phyloP scores from a whole-genome alignment of 2,888 invertebrate genomes.

The Epistrophe eligans region DNA sequence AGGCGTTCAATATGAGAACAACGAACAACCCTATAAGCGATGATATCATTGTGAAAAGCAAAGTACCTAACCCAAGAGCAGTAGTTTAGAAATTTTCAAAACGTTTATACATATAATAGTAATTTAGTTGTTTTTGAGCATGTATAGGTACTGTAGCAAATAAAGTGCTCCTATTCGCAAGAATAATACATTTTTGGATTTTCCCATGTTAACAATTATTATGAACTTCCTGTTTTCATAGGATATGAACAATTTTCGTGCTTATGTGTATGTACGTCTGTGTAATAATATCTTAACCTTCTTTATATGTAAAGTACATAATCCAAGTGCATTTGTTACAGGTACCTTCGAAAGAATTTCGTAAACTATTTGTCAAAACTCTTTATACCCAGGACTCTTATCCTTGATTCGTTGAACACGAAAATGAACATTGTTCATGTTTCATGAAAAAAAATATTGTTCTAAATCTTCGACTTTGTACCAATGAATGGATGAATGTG shows the following conservation, averaged over 20 bases:
- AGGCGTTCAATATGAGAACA: slow-evolving; percentile 53
- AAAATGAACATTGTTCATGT: slow-evolving; percentile 43
- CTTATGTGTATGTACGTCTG: background rate
- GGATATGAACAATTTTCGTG: slow-evolving; percentile 5
- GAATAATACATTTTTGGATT: slow-evolving; percentile 30
- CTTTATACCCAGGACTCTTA: slow-evolving; percentile 17
- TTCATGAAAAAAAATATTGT: slow-evolving; percentile 10
- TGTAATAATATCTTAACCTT: slow-evolving; percentile 13
- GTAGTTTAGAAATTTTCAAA: slow-evolving; percentile 17
- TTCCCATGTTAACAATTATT: slow-evolving; percentile 23
- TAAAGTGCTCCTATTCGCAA: background rate
- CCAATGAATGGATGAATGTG: background rate
- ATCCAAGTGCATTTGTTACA: slow-evolving; percentile 5
- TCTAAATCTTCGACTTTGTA: background rate
- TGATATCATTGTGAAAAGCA: slow-evolving; percentile 59
- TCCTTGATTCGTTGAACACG: slow-evolving; percentile 49
- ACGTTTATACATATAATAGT: background rate
- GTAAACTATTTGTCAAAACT: slow-evolving; percentile 30
- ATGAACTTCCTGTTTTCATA: slow-evolving; percentile 7
- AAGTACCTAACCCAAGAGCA: slow-evolving; percentile 15
- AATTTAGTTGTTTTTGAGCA: background rate
- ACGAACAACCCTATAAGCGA: slow-evolving; percentile 23
- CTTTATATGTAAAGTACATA: no score
- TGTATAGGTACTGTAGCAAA: no score
- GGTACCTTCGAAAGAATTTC: slow-evolving; percentile 14